Percentiles rank a stretch among this genome's conserved stretches.
These are phyloP conservation scores for Siphlonurus alternatus DNA, from an alignment of 2,888 invertebrate genomes.

Conservation along the genomic window DNA sequence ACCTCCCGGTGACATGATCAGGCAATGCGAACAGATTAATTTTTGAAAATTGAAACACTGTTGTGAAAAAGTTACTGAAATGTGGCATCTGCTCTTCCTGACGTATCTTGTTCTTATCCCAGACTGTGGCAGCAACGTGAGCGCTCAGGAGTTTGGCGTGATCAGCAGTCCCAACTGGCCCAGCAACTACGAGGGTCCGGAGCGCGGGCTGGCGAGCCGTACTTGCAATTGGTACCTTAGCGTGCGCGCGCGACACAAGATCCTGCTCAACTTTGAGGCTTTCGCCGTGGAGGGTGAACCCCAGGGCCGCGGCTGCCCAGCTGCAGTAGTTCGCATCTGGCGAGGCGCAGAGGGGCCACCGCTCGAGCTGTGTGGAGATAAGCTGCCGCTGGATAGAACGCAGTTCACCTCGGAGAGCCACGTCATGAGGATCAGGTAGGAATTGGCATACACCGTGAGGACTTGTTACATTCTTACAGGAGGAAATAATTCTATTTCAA, in stretches of 20 bases:
- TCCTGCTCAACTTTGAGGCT: slow-evolving; percentile 78
- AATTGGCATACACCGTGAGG: slow-evolving; percentile 16
- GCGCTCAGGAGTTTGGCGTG: slow-evolving; percentile 61
- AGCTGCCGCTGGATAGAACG: slow-evolving; percentile 54
- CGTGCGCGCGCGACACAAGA: slow-evolving; percentile 67
- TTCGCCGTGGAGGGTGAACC: slow-evolving; percentile 92
- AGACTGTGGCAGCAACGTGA: slow-evolving; percentile 88
- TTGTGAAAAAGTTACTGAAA: too few species aligned
- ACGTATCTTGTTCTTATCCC: too few species aligned
- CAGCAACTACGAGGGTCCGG: slow-evolving; percentile 70
- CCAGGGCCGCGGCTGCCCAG: slow-evolving; percentile 75
- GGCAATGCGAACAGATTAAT: too few species aligned
- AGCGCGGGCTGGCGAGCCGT: slow-evolving; percentile 60
- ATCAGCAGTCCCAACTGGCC: slow-evolving; percentile 86
- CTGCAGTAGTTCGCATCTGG: slow-evolving; percentile 81
- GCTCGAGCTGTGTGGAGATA: slow-evolving; percentile 79
- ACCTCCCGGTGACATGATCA: too few species aligned
- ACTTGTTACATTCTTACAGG: not conserved
- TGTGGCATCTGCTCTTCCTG: too few species aligned
- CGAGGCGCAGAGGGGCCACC: slow-evolving; percentile 64
- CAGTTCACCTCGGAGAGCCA: slow-evolving; percentile 74
- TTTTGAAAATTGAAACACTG: too few species aligned
- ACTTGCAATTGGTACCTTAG: slow-evolving; percentile 96
- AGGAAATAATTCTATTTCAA: too few species aligned
- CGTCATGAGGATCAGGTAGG: slow-evolving; percentile 70